Evolutionary conservation across 2,113 vertebrate genomes (phyloP), one percentile per base, ranked within the genome.

Genomic region (Benthochromis sp.): DNA sequence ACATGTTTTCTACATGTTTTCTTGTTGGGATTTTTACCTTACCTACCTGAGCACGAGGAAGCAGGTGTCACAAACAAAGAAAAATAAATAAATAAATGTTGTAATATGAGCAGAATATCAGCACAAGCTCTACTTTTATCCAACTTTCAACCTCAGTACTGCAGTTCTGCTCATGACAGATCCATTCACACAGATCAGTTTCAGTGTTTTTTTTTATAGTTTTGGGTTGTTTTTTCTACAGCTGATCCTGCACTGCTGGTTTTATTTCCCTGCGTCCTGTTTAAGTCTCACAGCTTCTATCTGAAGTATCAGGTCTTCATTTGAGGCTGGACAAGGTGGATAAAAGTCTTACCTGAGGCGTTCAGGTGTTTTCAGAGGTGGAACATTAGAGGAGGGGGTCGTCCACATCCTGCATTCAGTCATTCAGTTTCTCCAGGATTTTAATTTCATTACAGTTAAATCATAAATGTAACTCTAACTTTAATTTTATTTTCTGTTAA

Each of bases 141-240:
- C 31, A 38, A n/a, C 34, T 66, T 66, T 38, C 34, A 66, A 38
- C 34, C 19, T 66, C 19, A 38, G 29, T 61, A 19, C 57, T 61
- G 0, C 29, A 63, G 59, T 63, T 63, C 59, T 63, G 16, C 59
- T 63, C 29, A 63, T 2, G 2, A 10, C 29, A 61, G 57, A 61
- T 61, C 16, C 29, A 61, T 63, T 63, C 59, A 63, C 59, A 63
- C 59, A 36, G 31, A 63, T 63, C 29, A 63, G 59, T 63, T 63
- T 63, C 16, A 19, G 1, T 61, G 16, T 0, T 1, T 14, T 14
- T n/a, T 61, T 34, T 3, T 0, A 31, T 17, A 17, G 8, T 34
- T 34, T 34, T 61, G 16, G 54, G 1, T 57, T 57, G 54, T 3
- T 34, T 59, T 31, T 63, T 63, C 21, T 36, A 36, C 61, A 66